A percentile compares a stretch with the other conserved stretches of the same genome.
Evolutionary conservation across 2,113 vertebrate species (phyloP).

Genomic region (Rhinoderma darwinii): DNA sequence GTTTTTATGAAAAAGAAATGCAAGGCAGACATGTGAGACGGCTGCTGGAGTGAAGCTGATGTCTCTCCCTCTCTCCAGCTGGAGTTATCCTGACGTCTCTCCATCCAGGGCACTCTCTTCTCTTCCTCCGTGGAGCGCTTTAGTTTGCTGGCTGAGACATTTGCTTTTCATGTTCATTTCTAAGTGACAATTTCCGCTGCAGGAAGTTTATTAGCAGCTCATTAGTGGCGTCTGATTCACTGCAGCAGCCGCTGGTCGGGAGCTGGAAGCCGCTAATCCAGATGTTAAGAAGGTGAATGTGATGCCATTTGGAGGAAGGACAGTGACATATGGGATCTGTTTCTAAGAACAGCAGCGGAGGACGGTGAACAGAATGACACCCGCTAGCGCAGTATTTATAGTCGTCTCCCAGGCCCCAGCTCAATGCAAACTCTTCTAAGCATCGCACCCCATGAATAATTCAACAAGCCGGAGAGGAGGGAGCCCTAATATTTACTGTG

Average conservation of each 20-base stretch:
- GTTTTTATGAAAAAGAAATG: conserved; percentile 61
- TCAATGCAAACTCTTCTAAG: conserved; percentile 29
- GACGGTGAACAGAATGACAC: conserved; percentile 63
- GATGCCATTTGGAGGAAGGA: conserved; percentile 65
- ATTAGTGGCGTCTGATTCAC: conserved; percentile 69
- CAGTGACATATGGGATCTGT: conserved; percentile 63
- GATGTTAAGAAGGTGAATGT: conserved; percentile 69
- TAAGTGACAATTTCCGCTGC: conserved; percentile 56
- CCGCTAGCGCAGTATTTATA: conserved; percentile 67
- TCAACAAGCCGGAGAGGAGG: conserved; percentile 53
- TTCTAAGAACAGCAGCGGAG: conserved; percentile 47
- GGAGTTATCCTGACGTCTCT: neutral
- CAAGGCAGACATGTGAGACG: conserved; percentile 3
- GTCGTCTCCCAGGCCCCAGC: conserved; percentile 45
- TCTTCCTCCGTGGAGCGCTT: neutral
- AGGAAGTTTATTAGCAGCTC: conserved; percentile 73
- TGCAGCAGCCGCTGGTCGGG: conserved; percentile 59
- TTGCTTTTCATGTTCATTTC: conserved; percentile 63
- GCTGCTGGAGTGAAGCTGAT: conserved; percentile 52
- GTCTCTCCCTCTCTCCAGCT: conserved; percentile 24
- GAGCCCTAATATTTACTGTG: neutral
- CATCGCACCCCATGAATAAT: conserved; percentile 60
- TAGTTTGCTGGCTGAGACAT: conserved; percentile 43
- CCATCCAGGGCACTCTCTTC: neutral
- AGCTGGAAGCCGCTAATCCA: conserved; percentile 63